Base-by-base conservation (phyloP, 1,140 invertebrate genomes). In the Brachionus koreanus region DNA sequence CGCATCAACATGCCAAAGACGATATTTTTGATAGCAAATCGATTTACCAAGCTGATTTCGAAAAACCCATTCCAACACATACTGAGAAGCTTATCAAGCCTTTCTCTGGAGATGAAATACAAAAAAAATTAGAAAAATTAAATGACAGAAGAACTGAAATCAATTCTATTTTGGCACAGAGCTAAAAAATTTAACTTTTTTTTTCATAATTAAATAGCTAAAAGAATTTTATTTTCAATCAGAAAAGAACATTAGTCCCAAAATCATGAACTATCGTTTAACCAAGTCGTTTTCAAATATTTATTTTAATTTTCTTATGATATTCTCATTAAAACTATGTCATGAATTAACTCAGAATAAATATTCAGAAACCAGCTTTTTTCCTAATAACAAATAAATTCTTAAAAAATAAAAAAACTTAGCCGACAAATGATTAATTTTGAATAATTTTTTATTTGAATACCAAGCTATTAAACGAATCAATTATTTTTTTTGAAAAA, bases 31-130 rank as follows among this genome's bases (percentile, higher is more conserved):
- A 69, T 69, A 46, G 39, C 19, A 74, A 25, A 74, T 74, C 69
- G 33, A 74, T 74, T 43, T 74, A 74, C n/a, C 69, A 74, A 74
- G 69, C 69, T 33, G 69, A 74, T 33, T 74, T 74, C 43, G 69
- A 74, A 29, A 9, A 1, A 74, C 69, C 69, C 7, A 25, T 74
- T 25, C 39, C 42, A 46, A 46, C n/a, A n/a, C 7, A 74, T 13
- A 46, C 69, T 25, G 16, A 74, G 25, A 74, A 46, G 43, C 10
- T 16, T 3, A 10, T 46, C 12, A 46, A 25, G 19, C 16, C 39
- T 2, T 19, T 3, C 9, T 46, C 69, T 43, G 69, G 37, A 12
- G 39, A 74, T 13, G 42, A 74, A 46, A 74, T 46, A 35, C 69
- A 74, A 74, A 74, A 25, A 13, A 43, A 29, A 16, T 23, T 74